Evolutionary conservation across 2,888 invertebrate genomes (phyloP), one percentile per base, ranked within the genome.

Genomic region (Orthonychiurus folsomi): DNA sequence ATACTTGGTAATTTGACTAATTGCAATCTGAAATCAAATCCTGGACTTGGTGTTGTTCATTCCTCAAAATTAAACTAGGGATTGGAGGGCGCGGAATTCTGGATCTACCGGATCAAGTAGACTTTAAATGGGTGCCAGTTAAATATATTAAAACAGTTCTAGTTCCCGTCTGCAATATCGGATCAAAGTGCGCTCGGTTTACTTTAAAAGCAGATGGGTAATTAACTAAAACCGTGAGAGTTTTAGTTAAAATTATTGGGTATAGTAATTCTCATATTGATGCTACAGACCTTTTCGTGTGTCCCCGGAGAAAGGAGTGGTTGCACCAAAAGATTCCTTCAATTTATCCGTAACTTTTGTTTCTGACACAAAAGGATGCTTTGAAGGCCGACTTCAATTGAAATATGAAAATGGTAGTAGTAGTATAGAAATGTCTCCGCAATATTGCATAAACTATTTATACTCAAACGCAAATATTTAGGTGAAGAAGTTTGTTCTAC

Each of bases 341-440:
- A 60, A 61, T 5, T 60, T 70, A 47, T 60, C 68, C 24, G 56
- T 72, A 1, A 65, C 66, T 5, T 67, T 67, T 60, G 63, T 58
- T 27, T 63, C 70, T 1, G 27, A 37, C 0, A 56, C n/a, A 1
- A 9, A 62, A n/a, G 58, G 59, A 9, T 37, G n/a, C 37, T 50
- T 62, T 2, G 62, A 68, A 9, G 71, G 71, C 28, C 60, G 59
- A 59, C 24, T 71, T 15, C 52, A 56, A 20, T 63, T 71, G 20
- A 65, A 64, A 57, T 71, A 66, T 59, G 71, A 71, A 2, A 69
- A 67, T 60, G 71, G 71, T 69, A 59, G 23, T 12, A 5, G 20
- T 24, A 15, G 25, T n/a, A n/a, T n/a, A n/a, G n/a, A n/a, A 9
- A 37, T 37, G 37, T 37, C 9, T 15, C 37, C 37, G 15, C 23